Conservation (phyloP, 2,888 invertebrate genomes). For the Ormyrus thymus region DNA sequence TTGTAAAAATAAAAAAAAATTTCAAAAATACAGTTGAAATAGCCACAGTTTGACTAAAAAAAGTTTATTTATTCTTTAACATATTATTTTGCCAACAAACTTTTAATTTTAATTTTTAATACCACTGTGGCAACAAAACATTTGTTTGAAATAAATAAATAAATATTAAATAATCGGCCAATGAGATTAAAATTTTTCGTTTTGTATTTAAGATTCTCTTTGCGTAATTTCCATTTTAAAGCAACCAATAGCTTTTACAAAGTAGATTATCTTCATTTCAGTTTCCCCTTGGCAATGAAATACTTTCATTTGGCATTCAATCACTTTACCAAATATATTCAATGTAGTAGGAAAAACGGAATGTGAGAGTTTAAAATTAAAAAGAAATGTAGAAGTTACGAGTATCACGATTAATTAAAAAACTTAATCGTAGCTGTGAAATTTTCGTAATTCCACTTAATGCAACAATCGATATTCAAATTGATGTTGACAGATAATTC, state of each 20-base stretch:
- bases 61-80: no score
- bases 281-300: background rate
- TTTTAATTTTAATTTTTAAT: no score
- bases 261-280: background rate
- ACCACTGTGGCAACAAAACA: no score
- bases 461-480: background rate
- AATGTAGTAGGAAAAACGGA: background rate
- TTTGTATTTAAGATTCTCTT: conserved; percentile 8
- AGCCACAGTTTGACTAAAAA: no score
- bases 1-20: no score
- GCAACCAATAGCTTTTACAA: conserved; percentile 6
- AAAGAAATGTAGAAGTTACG: background rate
- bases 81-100: no score
- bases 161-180: no score
- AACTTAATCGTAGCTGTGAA: background rate
- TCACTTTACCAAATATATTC: conserved; percentile 10
- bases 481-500: background rate
- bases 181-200: no score
- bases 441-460: background rate
- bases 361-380: background rate
- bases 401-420: background rate
- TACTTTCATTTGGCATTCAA: conserved; percentile 30
- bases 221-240: background rate
- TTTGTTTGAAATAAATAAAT: no score
- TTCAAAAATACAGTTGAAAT: no score